Evolutionary conservation across 2,888 invertebrate species (phyloP).

Genomic region (Limnephilus lunatus): DNA sequence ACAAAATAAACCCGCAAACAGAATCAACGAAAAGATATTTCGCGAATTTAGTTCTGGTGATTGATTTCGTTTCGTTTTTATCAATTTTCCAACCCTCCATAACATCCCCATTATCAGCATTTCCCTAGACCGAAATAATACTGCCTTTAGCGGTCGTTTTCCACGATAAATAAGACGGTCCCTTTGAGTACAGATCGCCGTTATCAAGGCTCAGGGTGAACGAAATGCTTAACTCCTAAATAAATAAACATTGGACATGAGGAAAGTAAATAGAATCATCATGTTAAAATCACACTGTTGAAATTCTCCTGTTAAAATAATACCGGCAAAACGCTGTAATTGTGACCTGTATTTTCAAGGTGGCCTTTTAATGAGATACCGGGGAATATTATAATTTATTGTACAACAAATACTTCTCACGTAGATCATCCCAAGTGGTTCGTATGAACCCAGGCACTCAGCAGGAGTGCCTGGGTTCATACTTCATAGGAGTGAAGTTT

Average conservation of each 20-base stretch:
- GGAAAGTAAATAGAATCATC: neutral
- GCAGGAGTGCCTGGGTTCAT: no score
- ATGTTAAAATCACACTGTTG: neutral
- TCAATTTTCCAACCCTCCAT: neutral
- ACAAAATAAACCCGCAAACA: neutral
- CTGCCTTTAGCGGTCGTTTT: neutral
- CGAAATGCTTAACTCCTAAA: neutral
- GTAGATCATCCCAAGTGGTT: no score
- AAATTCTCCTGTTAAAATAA: neutral
- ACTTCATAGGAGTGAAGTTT: no score
- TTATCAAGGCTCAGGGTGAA: neutral
- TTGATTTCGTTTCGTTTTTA: neutral
- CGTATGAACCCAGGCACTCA: no score
- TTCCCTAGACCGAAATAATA: neutral
- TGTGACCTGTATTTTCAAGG: neutral
- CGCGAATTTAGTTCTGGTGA: neutral
- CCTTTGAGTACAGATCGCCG: conserved; percentile 30
- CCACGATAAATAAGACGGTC: conserved; percentile 12
- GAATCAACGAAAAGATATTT: neutral
- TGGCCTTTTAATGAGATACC: neutral
- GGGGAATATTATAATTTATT: neutral
- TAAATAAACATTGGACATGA: neutral
- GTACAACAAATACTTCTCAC: no score
- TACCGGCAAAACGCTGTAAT: neutral
- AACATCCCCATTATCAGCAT: neutral